Base-by-base conservation (phyloP, 53 echinoderm and acorn worm species). In the Paelopatides confundens region DNA sequence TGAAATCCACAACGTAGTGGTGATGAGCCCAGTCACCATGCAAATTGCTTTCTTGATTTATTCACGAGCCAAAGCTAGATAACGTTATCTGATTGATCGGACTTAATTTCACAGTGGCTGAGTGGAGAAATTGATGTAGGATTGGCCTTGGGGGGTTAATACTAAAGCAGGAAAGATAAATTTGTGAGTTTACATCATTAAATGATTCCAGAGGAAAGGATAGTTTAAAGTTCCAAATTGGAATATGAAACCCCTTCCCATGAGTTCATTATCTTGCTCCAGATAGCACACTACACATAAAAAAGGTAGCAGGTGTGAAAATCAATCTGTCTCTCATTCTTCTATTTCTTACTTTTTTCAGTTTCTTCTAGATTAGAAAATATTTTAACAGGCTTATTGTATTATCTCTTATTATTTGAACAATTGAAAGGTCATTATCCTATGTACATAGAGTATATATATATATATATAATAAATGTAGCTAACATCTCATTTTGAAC, bases 71-170 rank as follows among this genome's bases (percentile, higher is more conserved):
- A 38, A 40, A 65, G 84, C 63, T 83, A 83, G 84, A 83, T 83
- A 83, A 83, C 84, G 65, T 83, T 83, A 83, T 83, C 84, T 83
- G 84, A 83, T 83, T 83, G 84, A 83, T 83, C 84, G 84, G 84
- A 43, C 63, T 83, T 83, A 83, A 83, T 83, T 83, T 83, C 84
- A 83, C 84, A 83, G 84, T 83, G 84, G 84, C 84, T 83, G 84
- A 83, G 84, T 83, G 84, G 84, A 83, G 84, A 83, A 83, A 83
- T 83, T 83, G 84, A 83, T 83, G 84, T 83, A 37, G 84, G 84
- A 83, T 83, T 83, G 84, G 84, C 84, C 84, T 83, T 83, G 84
- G 84, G 84, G 84, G 84, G 65, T n/a, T 37, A 83, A 83, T 83
- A 43, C 38, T 64, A 40, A 83, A 83, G 65, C 84, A 65, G 84